These are phyloP conservation scores for Dimorphilus gyrociliatus DNA, from an alignment of 2,888 invertebrate genomes.

Conservation along the genomic window DNA sequence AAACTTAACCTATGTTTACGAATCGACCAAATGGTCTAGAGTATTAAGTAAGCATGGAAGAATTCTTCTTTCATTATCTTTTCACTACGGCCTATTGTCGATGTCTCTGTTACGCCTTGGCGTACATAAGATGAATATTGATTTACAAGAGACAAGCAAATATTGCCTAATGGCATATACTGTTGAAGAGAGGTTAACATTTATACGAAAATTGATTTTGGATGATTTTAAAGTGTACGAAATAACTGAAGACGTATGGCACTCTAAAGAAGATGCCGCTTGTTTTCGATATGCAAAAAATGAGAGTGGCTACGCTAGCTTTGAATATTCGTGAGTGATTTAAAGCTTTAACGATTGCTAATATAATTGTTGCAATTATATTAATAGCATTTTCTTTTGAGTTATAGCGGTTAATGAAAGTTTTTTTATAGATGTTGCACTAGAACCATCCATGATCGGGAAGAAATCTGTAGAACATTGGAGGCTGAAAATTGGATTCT, in stretches of 20 bases:
- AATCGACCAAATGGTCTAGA: slow-evolving; percentile 25
- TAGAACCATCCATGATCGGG: too few relatives aligned
- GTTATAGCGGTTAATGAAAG: too few relatives aligned
- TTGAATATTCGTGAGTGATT: too few relatives aligned
- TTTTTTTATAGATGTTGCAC: too few relatives aligned
- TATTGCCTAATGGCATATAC: slow-evolving; percentile 18
- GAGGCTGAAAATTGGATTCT: too few relatives aligned
- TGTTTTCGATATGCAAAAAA: slow-evolving; percentile 1
- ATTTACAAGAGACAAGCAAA: slow-evolving; percentile 14
- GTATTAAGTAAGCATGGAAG: slow-evolving; percentile 25
- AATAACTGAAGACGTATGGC: neutral
- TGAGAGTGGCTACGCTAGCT: neutral
- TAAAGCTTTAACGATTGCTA: too few relatives aligned
- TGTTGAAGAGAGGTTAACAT: neutral
- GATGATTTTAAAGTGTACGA: slow-evolving; percentile 1
- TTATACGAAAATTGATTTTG: neutral
- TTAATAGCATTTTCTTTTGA: too few relatives aligned
- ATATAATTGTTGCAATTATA: too few relatives aligned
- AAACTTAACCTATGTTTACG: too few relatives aligned
- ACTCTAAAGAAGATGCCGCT: too few relatives aligned
- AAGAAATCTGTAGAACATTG: too few relatives aligned
- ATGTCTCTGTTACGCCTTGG: slow-evolving; percentile 25
- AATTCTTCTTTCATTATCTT: slow-evolving; percentile 26
- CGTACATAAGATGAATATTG: slow-evolving; percentile 16
- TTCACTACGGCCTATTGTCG: slow-evolving; percentile 28